phyloP scores from a whole-genome alignment of 2,113 vertebrate genomes.

The Gambusia holbrooki region DNA sequence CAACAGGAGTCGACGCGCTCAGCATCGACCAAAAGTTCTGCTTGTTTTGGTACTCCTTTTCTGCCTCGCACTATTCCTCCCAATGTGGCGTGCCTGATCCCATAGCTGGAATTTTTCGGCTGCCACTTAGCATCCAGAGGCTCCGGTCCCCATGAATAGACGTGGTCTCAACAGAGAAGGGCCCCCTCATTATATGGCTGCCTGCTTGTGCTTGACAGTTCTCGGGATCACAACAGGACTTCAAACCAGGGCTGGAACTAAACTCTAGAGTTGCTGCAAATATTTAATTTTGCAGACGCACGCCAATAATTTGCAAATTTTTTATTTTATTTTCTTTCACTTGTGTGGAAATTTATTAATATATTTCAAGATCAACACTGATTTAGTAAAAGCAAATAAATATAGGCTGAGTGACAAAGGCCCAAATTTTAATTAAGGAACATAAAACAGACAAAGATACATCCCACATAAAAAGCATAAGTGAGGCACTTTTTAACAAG shows the following conservation, averaged over 20 bases:
- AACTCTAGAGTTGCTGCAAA: background rate
- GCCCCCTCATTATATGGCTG: slow-evolving; percentile 56
- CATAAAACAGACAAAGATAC: background rate
- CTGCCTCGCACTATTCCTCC: slow-evolving; percentile 44
- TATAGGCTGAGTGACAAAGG: background rate
- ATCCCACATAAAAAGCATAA: background rate
- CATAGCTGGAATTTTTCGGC: slow-evolving; percentile 77
- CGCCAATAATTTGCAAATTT: background rate
- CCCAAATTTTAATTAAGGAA: too few species aligned
- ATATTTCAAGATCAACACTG: background rate
- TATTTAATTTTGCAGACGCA: background rate
- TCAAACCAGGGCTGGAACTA: slow-evolving; percentile 19
- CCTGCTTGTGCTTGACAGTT: slow-evolving; percentile 50
- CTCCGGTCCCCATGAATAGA: slow-evolving; percentile 65
- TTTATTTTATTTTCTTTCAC: too few species aligned
- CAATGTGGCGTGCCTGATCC: slow-evolving; percentile 70
- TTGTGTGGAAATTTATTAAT: background rate
- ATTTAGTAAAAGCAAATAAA: background rate
- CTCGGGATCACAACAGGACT: slow-evolving; percentile 50
- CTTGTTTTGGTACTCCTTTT: slow-evolving; percentile 32
- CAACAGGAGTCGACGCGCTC: background rate
- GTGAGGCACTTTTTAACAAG: slow-evolving; percentile 3
- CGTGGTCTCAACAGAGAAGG: slow-evolving; percentile 71
- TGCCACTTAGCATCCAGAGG: slow-evolving; percentile 74
- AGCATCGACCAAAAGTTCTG: slow-evolving; percentile 14